Evolutionary conservation across 2,797 vertebrate species (phyloP), one percentile per base, ranked within the genome.

Genomic region (Falco novaeseelandiae): DNA sequence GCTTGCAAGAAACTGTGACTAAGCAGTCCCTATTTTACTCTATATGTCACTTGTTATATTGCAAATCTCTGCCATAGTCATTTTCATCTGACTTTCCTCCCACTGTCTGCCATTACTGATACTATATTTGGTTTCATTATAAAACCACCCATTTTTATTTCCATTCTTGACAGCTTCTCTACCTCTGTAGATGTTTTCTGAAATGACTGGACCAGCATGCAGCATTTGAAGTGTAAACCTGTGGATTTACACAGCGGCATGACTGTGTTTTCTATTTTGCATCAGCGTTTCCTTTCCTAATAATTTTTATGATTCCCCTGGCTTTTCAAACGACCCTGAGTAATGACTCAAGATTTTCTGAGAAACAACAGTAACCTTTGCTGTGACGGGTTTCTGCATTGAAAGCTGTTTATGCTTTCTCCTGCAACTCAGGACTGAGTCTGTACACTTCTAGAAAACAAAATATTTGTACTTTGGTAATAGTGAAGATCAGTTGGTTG

Each of bases 11-110:
- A 92, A 83, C 30, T n/a, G 22, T 69, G 44, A 81, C 62, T 89
- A 80, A 94, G 63, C 25, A 23, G 48, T 83, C 16, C 15, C 20
- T 27, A 3, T 34, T 78, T 86, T 63, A 71, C 27, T 34, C 57
- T 21, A 1, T 9, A 30, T 25, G 14, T n/a, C 34, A 70, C 57
- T 30, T 1, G 1, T 46, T 89, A 69, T 3, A 0, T 18, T 52
- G 48, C 63, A 73, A 71, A 80, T 80, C 44, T 34, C 34, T 42
- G 18, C 32, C 46, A 67, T 0, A 22, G 20, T 13, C 6, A 19
- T 88, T 66, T 90, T 70, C 40, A 30, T 54, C 34, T 79, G 54
- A 70, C 14, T 32, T 77, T 52, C 32, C 27, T 42, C 2, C 2
- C 30, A 17, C 19, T 14, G 22, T 27, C 20, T 88, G 61, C 22